phyloP scores from a whole-genome alignment of 2,797 vertebrate species.

The Merluccius polli region DNA sequence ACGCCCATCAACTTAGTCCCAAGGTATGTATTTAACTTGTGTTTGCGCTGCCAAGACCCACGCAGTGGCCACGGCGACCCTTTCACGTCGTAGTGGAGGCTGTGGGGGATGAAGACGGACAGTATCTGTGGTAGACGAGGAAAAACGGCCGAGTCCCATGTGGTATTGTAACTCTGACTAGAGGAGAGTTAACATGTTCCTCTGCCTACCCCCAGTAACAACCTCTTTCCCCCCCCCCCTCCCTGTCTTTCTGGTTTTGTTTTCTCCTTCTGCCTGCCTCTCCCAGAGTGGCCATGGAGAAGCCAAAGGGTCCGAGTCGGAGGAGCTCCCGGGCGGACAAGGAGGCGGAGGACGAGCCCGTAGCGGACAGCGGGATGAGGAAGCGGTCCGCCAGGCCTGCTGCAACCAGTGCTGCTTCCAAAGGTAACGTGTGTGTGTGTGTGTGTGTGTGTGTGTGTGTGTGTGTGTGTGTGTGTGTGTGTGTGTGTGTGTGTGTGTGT shows the following conservation, averaged over 20 bases:
- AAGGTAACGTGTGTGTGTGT: constrained; percentile 60
- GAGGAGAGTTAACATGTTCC: constrained; percentile 50
- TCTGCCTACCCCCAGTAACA: constrained; percentile 23
- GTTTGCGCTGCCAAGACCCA: constrained; percentile 68
- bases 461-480: neutral
- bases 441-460: constrained; percentile 37
- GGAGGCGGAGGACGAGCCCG: constrained; percentile 82
- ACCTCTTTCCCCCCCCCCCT: neutral
- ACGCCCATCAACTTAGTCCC: constrained; percentile 81
- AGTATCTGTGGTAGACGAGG: constrained; percentile 81
- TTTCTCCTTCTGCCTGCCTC: constrained; percentile 64
- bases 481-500: neutral
- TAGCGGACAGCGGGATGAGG: constrained; percentile 85
- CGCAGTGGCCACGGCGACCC: constrained; percentile 63
- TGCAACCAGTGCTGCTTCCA: constrained; percentile 70
- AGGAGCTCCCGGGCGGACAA: constrained; percentile 95
- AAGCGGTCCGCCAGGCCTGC: constrained; percentile 90
- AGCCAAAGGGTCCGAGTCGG: constrained; percentile 89
- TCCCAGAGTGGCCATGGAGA: constrained; percentile 85
- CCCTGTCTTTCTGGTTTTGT: constrained; percentile 10
- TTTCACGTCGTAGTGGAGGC: constrained; percentile 27
- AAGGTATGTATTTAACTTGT: constrained; percentile 79
- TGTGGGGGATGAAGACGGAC: constrained; percentile 67
- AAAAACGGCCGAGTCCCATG: constrained; percentile 75
- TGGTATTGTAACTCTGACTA: constrained; percentile 63